Base-by-base conservation (phyloP, 1,140 invertebrate species). In the Brachionus asplanchnoidis region DNA sequence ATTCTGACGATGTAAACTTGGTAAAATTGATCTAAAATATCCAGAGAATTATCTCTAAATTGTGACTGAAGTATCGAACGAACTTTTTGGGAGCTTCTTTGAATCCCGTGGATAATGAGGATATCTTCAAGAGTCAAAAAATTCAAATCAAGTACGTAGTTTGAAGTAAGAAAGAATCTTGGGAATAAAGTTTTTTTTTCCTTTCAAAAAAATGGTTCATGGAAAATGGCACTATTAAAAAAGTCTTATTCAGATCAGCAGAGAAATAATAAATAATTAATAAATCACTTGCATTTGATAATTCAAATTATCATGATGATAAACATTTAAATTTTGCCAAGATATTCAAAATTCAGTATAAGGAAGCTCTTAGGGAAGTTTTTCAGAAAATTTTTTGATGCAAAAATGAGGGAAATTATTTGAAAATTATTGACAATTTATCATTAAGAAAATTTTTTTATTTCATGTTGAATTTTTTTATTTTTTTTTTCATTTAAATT, bases 41-140 rank as follows among this genome's bases (percentile, higher is more conserved):
- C n/a, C 14, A 17, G n/a, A 40, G 32, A 80, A 40, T 36, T n/a
- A 28, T 80, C 12, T 60, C n/a, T 60, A 12, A 12, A 53, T 56
- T 82, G 11, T 28, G 23, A 32, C 11, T 36, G 0, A 12, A 82
- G 79, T 82, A 44, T 68, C 79, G 65, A 44, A 36, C 79, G 0
- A 53, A 23, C 17, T 82, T 23, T 26, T 26, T 82, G 28, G n/a
- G 17, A 42, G 53, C 79, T 65, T 82, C 79, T 3, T 65, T 82
- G 9, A 82, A 60, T 65, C 9, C 73, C 42, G 23, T 14, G 12
- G 79, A 82, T 11, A 68, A 82, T 40, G 79, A 82, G 12, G 79
- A 82, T 42, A 82, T 82, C 9, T 82, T 82, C 17, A 82, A 82
- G 26, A 82, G 53, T 5, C 79, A 82, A 65, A 60, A 82, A 46